Evolutionary conservation across 2,888 invertebrate species (phyloP).

Genomic region (Scaeva pyrastri): DNA sequence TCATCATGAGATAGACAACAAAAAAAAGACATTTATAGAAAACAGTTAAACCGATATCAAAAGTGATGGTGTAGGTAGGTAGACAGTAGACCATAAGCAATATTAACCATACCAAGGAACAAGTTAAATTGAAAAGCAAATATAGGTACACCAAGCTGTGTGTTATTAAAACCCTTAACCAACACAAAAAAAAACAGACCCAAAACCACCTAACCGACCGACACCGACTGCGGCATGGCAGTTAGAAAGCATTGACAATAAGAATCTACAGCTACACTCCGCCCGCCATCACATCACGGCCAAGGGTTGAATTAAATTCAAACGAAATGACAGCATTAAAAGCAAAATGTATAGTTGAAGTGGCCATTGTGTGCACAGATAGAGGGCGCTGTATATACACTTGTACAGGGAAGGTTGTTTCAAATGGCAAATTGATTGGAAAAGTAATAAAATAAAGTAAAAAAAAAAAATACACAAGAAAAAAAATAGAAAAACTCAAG

Average conservation of each 20-base stretch:
- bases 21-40: conserved; percentile 7
- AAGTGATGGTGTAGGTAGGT: conserved; percentile 15
- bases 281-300: background rate
- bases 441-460: conserved; percentile 53
- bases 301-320: conserved; percentile 65
- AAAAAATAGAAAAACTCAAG: conserved; percentile 22
- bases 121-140: conserved; percentile 41
- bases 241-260: conserved; percentile 42
- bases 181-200: background rate
- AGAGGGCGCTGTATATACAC: conserved; percentile 17
- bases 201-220: background rate
- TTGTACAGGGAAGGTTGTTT: conserved; percentile 33
- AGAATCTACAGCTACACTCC: background rate
- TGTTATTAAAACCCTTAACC: background rate
- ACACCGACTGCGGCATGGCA: too few relatives aligned
- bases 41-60: conserved; percentile 43
- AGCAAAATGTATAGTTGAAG: conserved; percentile 44
- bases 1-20: background rate
- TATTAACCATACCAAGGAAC: conserved; percentile 29
- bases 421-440: conserved; percentile 71
- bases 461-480: background rate
- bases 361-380: conserved; percentile 11
- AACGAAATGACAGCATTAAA: conserved; percentile 57
- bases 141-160: background rate
- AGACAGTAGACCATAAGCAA: conserved; percentile 36